Percentiles rank a stretch among this genome's conserved stretches.
These are phyloP conservation scores for Peromyscus melanophrys DNA, from an alignment of 2,797 vertebrate genomes.

Conservation along the genomic window DNA sequence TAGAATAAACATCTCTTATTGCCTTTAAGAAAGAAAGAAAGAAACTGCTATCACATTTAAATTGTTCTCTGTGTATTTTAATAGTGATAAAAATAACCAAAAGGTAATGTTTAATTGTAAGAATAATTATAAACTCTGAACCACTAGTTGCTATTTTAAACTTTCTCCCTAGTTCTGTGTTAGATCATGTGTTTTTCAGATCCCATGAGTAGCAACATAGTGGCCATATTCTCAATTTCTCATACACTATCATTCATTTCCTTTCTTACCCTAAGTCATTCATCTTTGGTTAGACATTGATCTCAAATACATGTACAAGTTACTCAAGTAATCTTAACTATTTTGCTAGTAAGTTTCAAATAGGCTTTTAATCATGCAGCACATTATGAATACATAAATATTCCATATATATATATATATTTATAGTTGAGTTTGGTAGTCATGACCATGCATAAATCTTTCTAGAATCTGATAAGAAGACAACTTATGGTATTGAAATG, in stretches of 20 bases:
- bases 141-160: neutral
- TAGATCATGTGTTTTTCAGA: neutral
- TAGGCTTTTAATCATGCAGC: neutral
- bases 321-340: neutral
- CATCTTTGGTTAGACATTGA: neutral
- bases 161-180: neutral
- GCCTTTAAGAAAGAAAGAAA: neutral
- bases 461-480: neutral
- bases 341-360: neutral
- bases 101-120: neutral
- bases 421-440: neutral
- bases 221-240: neutral
- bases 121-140: neutral
- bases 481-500: neutral
- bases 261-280: neutral
- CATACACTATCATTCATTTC: neutral
- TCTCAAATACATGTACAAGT: neutral
- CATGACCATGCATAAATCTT: neutral
- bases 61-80: conserved; percentile 1
- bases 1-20: no score
- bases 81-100: neutral
- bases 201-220: neutral
- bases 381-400: neutral
- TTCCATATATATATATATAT: neutral
- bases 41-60: neutral